These are phyloP conservation scores for Synchiropus splendidus DNA, from an alignment of 2,113 vertebrate species.

Conservation along the genomic window DNA sequence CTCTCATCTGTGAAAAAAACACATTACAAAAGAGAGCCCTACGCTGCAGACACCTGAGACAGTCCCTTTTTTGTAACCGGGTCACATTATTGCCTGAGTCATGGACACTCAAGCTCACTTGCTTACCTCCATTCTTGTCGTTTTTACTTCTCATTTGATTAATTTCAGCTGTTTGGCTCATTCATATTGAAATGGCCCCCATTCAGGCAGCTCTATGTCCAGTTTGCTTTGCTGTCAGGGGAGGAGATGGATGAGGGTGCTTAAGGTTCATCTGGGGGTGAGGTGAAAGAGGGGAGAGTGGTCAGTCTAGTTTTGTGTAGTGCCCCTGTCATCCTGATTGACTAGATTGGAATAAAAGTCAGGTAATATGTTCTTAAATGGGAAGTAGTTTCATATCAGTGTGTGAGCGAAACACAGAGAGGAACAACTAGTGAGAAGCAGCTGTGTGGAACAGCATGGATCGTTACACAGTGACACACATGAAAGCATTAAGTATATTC, in stretches of 20 bases:
- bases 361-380: slow-evolving; percentile 41
- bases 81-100: slow-evolving; percentile 44
- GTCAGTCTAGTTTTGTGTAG: slow-evolving; percentile 3
- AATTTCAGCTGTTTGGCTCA: slow-evolving; percentile 52
- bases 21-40: slow-evolving; percentile 8
- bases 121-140: slow-evolving; percentile 29
- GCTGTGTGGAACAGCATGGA: slow-evolving; percentile 66
- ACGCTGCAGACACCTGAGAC: slow-evolving; percentile 28
- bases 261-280: slow-evolving; percentile 63
- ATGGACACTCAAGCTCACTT: slow-evolving; percentile 35
- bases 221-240: slow-evolving; percentile 63
- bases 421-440: slow-evolving; percentile 46
- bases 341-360: slow-evolving; percentile 32
- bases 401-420: slow-evolving; percentile 5
- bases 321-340: slow-evolving; percentile 9
- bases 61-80: slow-evolving; percentile 7
- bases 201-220: slow-evolving; percentile 55
- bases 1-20: slow-evolving; percentile 9
- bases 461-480: slow-evolving; percentile 67
- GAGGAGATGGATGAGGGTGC: slow-evolving; percentile 53
- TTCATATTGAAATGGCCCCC: slow-evolving; percentile 64
- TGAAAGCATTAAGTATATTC: slow-evolving; percentile 67
- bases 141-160: slow-evolving; percentile 38
- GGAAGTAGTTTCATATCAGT: slow-evolving; percentile 18
- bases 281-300: slow-evolving; percentile 43